Conservation (phyloP, 2,797 vertebrate genomes). For the Florisuga fusca region DNA sequence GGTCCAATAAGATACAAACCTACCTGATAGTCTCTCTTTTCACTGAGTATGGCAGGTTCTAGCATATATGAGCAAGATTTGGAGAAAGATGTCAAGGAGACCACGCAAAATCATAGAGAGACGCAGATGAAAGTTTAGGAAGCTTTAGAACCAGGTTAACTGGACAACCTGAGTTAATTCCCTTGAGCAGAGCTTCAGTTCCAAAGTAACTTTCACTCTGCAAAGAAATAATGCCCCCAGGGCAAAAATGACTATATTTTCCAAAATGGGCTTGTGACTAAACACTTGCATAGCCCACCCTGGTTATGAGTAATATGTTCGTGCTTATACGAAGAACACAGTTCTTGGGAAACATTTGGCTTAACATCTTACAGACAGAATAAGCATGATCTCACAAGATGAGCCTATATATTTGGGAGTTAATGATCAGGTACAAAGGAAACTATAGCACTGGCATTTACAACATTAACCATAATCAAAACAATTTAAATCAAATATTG, state of each 20-base stretch:
- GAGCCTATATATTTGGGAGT: background rate
- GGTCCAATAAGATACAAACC: background rate
- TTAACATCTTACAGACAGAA: background rate
- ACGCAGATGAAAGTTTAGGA: background rate
- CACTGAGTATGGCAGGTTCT: background rate
- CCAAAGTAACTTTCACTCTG: background rate
- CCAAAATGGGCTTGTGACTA: background rate
- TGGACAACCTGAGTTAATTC: background rate
- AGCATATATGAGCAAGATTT: background rate
- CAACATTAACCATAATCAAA: background rate
- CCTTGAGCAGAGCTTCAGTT: background rate
- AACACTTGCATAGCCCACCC: background rate
- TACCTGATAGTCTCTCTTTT: background rate
- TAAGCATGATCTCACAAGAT: background rate
- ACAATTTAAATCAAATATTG: background rate
- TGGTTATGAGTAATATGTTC: background rate
- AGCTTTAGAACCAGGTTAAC: background rate
- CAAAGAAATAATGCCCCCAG: background rate
- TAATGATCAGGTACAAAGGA: background rate
- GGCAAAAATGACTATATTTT: background rate
- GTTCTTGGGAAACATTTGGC: background rate
- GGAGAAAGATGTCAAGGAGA: background rate
- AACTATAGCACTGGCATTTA: background rate
- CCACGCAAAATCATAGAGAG: accelerated
- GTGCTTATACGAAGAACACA: background rate